These are phyloP conservation scores for Chaetodon trifascialis DNA, from an alignment of 2,113 vertebrate genomes.

Conservation along the genomic window DNA sequence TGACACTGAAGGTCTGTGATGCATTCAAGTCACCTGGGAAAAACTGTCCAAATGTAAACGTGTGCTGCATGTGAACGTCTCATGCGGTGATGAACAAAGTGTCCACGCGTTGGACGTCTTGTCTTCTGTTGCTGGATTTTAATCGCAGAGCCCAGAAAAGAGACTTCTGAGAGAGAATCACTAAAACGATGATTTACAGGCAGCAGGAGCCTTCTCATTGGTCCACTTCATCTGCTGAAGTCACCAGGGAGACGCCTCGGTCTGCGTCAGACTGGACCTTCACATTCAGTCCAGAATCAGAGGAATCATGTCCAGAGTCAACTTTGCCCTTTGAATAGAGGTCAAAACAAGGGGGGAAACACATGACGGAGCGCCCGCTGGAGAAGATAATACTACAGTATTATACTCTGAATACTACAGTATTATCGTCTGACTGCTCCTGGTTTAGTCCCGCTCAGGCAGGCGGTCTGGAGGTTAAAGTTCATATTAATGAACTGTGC, in stretches of 20 bases:
- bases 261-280: too few species aligned
- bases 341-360: too few species aligned
- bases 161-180: background rate
- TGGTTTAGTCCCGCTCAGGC: too few species aligned
- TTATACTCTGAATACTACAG: too few species aligned
- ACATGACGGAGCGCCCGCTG: too few species aligned
- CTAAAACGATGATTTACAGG: background rate
- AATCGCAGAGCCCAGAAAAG: background rate
- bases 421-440: too few species aligned
- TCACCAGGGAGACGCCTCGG: background rate
- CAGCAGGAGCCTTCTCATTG: background rate
- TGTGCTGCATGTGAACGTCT: background rate
- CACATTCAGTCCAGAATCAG: too few species aligned
- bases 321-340: too few species aligned
- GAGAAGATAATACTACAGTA: too few species aligned
- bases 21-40: slow-evolving; percentile 53
- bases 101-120: background rate
- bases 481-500: too few species aligned
- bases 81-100: background rate
- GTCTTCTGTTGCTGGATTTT: background rate
- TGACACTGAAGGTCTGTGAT: background rate
- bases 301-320: too few species aligned
- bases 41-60: background rate
- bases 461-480: too few species aligned
- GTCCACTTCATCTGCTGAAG: background rate